A percentile compares a stretch with the other conserved stretches of the same genome.
Conservation (phyloP, 2,888 invertebrate species). For the Eupeodes latifasciatus region DNA sequence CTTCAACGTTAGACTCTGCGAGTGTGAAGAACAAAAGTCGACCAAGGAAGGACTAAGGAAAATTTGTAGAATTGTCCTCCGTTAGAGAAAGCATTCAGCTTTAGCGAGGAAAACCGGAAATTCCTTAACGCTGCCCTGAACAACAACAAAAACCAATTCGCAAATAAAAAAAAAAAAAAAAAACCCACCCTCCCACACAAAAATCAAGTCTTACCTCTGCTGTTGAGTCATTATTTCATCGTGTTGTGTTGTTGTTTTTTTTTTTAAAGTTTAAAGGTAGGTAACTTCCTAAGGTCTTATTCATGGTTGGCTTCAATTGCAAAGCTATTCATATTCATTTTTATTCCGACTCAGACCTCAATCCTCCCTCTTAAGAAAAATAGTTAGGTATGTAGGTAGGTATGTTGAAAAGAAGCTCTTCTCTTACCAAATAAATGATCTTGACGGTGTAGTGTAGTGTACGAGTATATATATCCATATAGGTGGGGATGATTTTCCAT, state of each 20-base stretch:
- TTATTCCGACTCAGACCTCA: background rate
- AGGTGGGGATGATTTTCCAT: conserved; percentile 48
- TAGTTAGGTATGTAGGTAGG: no score
- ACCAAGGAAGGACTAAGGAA: conserved; percentile 54
- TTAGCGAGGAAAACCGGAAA: conserved; percentile 42
- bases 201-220: conserved; percentile 53
- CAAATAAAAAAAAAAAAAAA: conserved; percentile 54
- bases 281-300: conserved; percentile 35
- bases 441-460: conserved; percentile 10
- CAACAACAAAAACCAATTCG: conserved; percentile 46
- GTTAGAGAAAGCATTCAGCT: conserved; percentile 36
- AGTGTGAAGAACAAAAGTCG: conserved; percentile 55
- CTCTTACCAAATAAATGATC: conserved; percentile 35
- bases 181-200: conserved; percentile 26
- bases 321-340: conserved; percentile 32
- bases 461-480: background rate
- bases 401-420: background rate
- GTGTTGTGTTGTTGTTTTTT: conserved; percentile 30
- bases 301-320: conserved; percentile 24
- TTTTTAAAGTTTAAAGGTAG: conserved; percentile 11
- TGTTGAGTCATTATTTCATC: conserved; percentile 13
- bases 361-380: conserved; percentile 21
- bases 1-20: background rate
- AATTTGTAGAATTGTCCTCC: background rate
- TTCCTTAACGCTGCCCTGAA: conserved; percentile 59